Base-by-base conservation (phyloP, 1,140 invertebrate genomes). In the Leptopilina clavipes region DNA sequence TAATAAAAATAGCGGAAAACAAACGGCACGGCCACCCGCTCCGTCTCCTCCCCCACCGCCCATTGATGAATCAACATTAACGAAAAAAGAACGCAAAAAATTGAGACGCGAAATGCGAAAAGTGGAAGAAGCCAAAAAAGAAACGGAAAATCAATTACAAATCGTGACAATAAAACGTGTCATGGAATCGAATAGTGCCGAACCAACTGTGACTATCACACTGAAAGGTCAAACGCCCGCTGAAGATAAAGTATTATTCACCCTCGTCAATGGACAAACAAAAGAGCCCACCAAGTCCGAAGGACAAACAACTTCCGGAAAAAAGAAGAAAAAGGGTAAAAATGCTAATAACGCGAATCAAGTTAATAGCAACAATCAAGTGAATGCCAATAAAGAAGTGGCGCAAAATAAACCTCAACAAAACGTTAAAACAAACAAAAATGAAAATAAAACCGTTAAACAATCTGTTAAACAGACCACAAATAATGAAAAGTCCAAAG, bases 101-200 rank as follows among this genome's bases (percentile, higher is more conserved):
- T 82, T 90, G 54, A 80, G 85, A 45, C 83, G 87, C 1, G 86
- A 89, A 80, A 80, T 89, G 79, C 85, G 86, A 31, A 89, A 89
- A 81, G 76, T 76, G 48, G 70, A 70, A 44, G 81, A 84, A 10
- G 72, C 77, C 0, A 89, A 86, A 73, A 75, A 78, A 76, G 83
- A 89, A 85, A 84, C 83, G 10, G 88, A 90, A 17, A 86, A 85
- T 70, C 86, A 90, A 5, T 92, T 93, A 40, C 93, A 94, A 74
- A 95, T 95, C 86, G 94, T 95, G 5, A 95, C 94, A 1, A 95
- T 95, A 79, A 92, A 94, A 71, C 88, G 94, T 22, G 93, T 95
- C 0, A 93, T 93, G 89, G 93, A 94, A 78, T 91, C 92, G 7
- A 92, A 92, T 74, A 93, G 92, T 80, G 89, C 92, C 12, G 93